Conservation (phyloP, 2,113 vertebrate genomes). For the Eudyptes chrysolophus region DNA sequence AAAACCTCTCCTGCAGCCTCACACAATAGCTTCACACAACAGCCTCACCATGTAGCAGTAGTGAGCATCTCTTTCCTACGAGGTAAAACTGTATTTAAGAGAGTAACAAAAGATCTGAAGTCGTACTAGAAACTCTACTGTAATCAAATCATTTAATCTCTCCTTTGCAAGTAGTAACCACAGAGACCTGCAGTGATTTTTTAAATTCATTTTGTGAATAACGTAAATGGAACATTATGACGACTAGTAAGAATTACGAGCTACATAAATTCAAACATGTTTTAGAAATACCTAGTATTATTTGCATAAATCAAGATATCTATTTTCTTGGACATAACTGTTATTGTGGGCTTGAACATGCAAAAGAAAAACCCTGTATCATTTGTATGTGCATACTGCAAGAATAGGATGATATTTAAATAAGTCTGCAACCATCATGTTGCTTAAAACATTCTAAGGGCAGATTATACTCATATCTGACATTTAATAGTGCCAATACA, state of each 20-base stretch:
- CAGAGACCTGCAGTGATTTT: background rate
- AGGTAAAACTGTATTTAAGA: background rate
- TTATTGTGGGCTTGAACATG: background rate
- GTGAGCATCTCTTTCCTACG: fast-evolving
- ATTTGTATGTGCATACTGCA: background rate
- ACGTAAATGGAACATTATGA: background rate
- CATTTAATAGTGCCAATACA: background rate
- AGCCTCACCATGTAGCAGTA: background rate
- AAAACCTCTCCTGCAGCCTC: background rate
- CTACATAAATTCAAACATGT: background rate
- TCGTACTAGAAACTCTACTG: background rate
- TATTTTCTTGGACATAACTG: background rate
- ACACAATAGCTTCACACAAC: too few species aligned
- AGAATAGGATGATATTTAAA: background rate
- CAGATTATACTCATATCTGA: background rate
- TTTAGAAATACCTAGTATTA: background rate
- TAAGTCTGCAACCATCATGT: background rate
- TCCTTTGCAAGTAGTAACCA: background rate
- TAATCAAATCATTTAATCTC: background rate
- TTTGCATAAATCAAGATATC: background rate
- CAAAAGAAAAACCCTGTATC: background rate
- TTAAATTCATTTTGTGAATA: background rate
- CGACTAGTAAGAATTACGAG: background rate
- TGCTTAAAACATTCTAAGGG: background rate
- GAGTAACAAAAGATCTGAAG: background rate